Evolutionary conservation across 2,888 invertebrate species (phyloP), one percentile per base, ranked within the genome.

Genomic region (Rhogogaster chlorosoma): DNA sequence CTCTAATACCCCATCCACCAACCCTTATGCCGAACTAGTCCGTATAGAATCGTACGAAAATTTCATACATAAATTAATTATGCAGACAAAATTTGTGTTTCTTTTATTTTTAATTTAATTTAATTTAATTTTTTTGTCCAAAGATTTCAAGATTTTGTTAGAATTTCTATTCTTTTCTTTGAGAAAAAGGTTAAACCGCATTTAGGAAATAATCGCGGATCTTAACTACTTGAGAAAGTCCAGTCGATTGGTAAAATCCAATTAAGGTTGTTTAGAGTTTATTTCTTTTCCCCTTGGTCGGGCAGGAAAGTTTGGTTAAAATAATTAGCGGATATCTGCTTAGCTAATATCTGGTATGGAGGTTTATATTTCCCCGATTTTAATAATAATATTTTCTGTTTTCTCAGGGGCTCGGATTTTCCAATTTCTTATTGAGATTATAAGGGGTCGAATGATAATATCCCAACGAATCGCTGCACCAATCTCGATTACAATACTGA

Each of bases 271-370:
- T 73, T 73, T 15, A n/a, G 22, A 22, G 38, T 42, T 32, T 32
- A 32, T 67, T 32, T 67, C 26, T 61, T 61, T 22, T 10, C 22
- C 26, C 26, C 3, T 61, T 29, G 5, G 12, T 12, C 6, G 36
- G n/a, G 22, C 7, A 22, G n/a, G 36, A 70, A 36, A 70, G 36
- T 70, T 70, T 15, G 32, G 29, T 36, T 70, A 22, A 73, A 42
- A 73, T 73, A 42, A 73, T 73, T 73, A 73, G 22, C 22, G 22
- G 71, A 73, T 73, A 73, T 73, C 71, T 36, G 36, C 15, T 26
- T 29, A 70, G 5, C 36, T 42, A 10, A 73, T 61, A 61, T 61
- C 9, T 22, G n/a, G 5, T 70, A 10, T 3, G 0, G 15, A 10
- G 38, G 22, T 36, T 71, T 12, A 29, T 32, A 0, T 29, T 29